phyloP scores from a whole-genome alignment of 2,888 invertebrate species.

The Gasteruption jaculator region DNA sequence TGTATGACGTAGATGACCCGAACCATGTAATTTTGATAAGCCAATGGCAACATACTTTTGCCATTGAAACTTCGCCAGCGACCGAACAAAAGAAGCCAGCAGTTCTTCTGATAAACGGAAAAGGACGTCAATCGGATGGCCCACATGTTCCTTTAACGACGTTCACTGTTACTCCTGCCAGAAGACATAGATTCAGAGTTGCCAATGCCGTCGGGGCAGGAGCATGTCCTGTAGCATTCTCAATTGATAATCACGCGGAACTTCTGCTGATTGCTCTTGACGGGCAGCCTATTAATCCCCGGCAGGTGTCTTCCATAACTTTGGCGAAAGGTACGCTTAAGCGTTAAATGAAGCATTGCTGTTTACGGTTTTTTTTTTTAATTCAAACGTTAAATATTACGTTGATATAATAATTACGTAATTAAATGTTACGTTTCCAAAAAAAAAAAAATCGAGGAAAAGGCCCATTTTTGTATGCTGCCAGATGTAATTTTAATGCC shows the following conservation, averaged over 20 bases:
- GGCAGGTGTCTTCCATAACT: conserved; percentile 57
- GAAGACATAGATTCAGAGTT: conserved; percentile 63
- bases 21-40: conserved; percentile 67
- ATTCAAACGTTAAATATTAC: neutral
- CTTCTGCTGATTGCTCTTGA: conserved; percentile 67
- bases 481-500: neutral
- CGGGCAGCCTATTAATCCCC: conserved; percentile 62
- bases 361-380: conserved; percentile 1
- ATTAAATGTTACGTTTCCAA: no score
- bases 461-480: neutral
- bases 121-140: conserved; percentile 54
- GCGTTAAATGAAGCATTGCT: conserved; percentile 40
- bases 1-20: conserved; percentile 69
- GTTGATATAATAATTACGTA: no score
- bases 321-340: conserved; percentile 57
- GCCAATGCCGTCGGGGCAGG: conserved; percentile 65
- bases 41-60: conserved; percentile 63
- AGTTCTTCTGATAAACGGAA: conserved; percentile 63
- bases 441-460: no score
- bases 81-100: conserved; percentile 56
- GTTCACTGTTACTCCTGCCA: conserved; percentile 58
- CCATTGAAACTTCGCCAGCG: conserved; percentile 37
- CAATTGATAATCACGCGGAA: conserved; percentile 61
- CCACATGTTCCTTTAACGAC: conserved; percentile 41
- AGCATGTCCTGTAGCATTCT: conserved; percentile 66